Percentiles rank a stretch among this genome's conserved stretches.
These are phyloP conservation scores for Leptopilina syphax DNA, from an alignment of 2,888 invertebrate genomes.

Conservation along the genomic window DNA sequence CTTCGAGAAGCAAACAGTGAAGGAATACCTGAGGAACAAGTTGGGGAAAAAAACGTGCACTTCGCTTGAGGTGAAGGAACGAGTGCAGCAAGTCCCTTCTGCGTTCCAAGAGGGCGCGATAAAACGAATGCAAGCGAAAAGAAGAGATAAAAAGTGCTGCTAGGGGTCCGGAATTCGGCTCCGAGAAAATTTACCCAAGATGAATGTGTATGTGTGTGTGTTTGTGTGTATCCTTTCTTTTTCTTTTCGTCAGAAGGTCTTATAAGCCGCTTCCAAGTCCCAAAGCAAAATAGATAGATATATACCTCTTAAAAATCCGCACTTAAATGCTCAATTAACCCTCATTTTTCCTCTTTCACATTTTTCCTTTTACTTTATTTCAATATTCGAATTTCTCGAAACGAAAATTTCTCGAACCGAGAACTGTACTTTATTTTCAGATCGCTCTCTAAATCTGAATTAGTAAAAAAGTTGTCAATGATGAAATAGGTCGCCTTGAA, in stretches of 20 bases:
- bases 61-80: slow-evolving; percentile 70
- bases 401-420: background rate
- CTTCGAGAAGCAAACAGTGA: slow-evolving; percentile 59
- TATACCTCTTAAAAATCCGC: background rate
- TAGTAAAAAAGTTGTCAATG: too few species aligned
- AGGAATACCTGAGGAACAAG: slow-evolving; percentile 71
- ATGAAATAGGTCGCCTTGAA: too few species aligned
- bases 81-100: slow-evolving; percentile 63
- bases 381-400: background rate
- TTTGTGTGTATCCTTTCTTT: slow-evolving; percentile 38
- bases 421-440: too few species aligned
- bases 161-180: slow-evolving; percentile 40
- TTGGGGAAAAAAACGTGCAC: slow-evolving; percentile 65
- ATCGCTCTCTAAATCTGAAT: too few species aligned
- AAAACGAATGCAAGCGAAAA: slow-evolving; percentile 47
- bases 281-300: background rate
- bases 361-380: background rate
- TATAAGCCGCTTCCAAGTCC: slow-evolving; percentile 26
- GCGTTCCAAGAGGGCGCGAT: slow-evolving; percentile 49
- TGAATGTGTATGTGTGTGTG: too few species aligned
- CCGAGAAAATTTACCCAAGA: slow-evolving; percentile 43
- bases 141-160: slow-evolving; percentile 46
- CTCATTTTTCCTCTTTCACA: background rate
- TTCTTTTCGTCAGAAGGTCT: slow-evolving; percentile 26
- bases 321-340: slow-evolving; percentile 14